Evolutionary conservation across 1,140 invertebrate species (phyloP).

Genomic region (Drosophila baimaii): DNA sequence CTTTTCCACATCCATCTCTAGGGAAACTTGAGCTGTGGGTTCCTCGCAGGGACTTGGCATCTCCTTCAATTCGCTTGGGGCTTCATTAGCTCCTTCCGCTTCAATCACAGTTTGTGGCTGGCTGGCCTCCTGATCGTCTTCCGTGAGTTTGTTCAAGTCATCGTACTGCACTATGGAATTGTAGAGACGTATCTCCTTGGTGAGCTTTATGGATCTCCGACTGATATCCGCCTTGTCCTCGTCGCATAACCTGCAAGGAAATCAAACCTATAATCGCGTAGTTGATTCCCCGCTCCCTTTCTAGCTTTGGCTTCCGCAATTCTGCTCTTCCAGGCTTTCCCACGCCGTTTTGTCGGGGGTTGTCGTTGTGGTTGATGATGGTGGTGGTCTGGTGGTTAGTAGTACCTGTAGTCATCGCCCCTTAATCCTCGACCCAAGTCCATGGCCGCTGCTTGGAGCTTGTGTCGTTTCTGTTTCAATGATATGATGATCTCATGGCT

Average conservation of each 20-base stretch:
- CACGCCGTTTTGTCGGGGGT: slow-evolving; percentile 50
- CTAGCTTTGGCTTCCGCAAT: slow-evolving; percentile 22
- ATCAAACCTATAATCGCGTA: slow-evolving; percentile 22
- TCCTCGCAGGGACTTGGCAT: background rate
- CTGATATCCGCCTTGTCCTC: slow-evolving; percentile 50
- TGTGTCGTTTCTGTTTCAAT: slow-evolving; percentile 72
- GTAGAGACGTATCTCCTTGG: slow-evolving; percentile 65
- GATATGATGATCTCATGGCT: slow-evolving; percentile 75
- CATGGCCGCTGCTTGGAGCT: slow-evolving; percentile 65
- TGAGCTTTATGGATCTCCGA: slow-evolving; percentile 44
- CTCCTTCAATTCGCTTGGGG: background rate
- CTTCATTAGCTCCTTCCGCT: background rate
- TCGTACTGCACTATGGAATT: slow-evolving; percentile 64
- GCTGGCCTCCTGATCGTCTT: background rate
- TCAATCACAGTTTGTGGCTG: slow-evolving; percentile 24
- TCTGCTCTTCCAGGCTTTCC: slow-evolving; percentile 44
- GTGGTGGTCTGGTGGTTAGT: slow-evolving; percentile 33
- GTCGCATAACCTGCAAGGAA: slow-evolving; percentile 67
- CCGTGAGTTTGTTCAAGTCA: slow-evolving; percentile 36
- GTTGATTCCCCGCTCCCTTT: slow-evolving; percentile 9
- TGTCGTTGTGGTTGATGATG: slow-evolving; percentile 46
- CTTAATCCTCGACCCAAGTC: slow-evolving; percentile 69
- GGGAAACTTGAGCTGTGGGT: background rate
- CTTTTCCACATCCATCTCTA: background rate
- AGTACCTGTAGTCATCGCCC: slow-evolving; percentile 80